These are phyloP conservation scores for Camponotus vicinus DNA, from an alignment of 1,140 invertebrate genomes.

Conservation along the genomic window DNA sequence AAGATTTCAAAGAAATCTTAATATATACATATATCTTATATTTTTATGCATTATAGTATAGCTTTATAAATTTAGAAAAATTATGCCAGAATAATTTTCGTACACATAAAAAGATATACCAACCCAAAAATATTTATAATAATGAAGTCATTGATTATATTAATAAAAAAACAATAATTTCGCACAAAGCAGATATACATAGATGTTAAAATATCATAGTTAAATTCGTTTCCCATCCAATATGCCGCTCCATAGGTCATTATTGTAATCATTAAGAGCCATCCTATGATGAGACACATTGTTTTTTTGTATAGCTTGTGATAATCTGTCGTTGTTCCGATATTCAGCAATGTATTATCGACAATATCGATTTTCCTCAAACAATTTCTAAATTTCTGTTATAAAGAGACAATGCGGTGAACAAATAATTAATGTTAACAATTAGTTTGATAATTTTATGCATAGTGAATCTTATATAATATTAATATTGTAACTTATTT, in stretches of 20 bases:
- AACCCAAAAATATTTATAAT: conserved; percentile 10
- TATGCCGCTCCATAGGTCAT: background rate
- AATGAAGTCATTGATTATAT: background rate
- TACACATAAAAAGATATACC: background rate
- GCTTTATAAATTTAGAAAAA: background rate
- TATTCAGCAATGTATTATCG: conserved; percentile 22
- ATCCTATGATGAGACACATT: background rate
- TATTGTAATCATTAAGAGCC: background rate
- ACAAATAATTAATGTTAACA: background rate
- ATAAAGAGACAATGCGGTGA: background rate
- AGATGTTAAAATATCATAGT: background rate
- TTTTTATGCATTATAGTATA: background rate
- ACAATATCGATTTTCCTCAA: conserved; percentile 5
- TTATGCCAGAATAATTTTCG: too few species aligned
- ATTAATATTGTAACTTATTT: too few species aligned
- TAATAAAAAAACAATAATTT: background rate
- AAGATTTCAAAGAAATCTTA: background rate
- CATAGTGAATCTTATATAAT: too few species aligned
- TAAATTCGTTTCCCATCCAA: background rate
- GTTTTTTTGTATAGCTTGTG: background rate
- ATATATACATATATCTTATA: too few species aligned
- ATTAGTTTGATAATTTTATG: too few species aligned
- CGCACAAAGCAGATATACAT: background rate
- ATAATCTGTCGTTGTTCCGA: conserved; percentile 2
- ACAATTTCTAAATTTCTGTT: conserved; percentile 25